Conservation (phyloP, 2,113 vertebrate species). For the Saimiri boliviensis region DNA sequence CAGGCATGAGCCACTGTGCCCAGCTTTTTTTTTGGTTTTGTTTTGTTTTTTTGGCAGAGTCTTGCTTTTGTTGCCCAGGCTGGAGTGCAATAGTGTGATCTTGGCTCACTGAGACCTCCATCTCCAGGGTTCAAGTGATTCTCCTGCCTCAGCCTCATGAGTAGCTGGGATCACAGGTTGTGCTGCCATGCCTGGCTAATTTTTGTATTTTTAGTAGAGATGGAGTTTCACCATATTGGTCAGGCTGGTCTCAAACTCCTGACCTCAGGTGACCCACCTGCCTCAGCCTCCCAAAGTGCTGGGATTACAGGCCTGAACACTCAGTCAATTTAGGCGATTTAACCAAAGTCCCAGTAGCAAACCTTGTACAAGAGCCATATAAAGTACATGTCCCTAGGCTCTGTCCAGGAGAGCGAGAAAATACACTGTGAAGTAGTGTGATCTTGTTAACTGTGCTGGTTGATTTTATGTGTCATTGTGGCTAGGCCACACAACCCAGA, state of each 20-base stretch:
- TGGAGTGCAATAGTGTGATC: background rate
- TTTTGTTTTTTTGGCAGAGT: background rate
- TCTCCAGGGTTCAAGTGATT: background rate
- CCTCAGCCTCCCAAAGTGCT: too few species aligned
- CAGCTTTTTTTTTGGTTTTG: background rate
- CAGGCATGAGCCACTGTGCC: too few species aligned
- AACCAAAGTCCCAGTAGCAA: background rate
- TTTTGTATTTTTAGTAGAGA: too few species aligned
- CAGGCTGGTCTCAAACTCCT: too few species aligned
- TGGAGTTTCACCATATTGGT: too few species aligned
- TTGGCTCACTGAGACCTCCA: background rate
- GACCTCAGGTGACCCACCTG: too few species aligned
- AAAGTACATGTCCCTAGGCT: background rate
- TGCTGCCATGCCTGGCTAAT: too few species aligned
- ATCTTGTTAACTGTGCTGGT: background rate
- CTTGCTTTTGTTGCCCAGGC: background rate
- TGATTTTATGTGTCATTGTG: background rate
- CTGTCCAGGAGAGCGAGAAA: background rate
- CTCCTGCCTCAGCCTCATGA: background rate
- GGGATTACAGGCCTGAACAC: background rate
- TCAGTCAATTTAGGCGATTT: background rate
- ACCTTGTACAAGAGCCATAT: background rate
- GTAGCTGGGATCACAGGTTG: too few species aligned
- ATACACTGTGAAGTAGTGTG: background rate
- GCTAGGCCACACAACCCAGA: conserved; percentile 22